Evolutionary conservation across 2,797 vertebrate genomes (phyloP).

Genomic region (Holocentrus rufus): DNA sequence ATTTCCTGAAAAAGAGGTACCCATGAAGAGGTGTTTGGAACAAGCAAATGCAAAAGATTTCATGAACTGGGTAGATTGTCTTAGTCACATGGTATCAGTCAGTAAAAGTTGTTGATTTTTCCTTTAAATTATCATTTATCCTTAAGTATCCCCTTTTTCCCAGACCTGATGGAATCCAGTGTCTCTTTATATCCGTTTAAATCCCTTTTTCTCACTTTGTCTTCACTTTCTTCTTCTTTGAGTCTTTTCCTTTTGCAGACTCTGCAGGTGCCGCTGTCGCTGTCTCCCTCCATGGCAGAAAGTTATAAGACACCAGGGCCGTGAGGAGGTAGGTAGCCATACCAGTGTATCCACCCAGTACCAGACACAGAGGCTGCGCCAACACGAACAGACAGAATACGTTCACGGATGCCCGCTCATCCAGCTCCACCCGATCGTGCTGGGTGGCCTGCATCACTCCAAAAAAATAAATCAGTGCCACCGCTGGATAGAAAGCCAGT

Average conservation of each 20-base stretch:
- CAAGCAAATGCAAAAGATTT: slow-evolving; percentile 20
- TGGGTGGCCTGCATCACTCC: slow-evolving; percentile 76
- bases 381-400: slow-evolving; percentile 86
- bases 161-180: not conserved
- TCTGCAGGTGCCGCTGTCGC: not conserved
- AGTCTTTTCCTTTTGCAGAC: slow-evolving; percentile 36
- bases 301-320: slow-evolving; percentile 80
- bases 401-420: slow-evolving; percentile 80
- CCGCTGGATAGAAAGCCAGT: slow-evolving; percentile 81
- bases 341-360: slow-evolving; percentile 80
- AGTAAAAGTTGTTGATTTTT: not conserved
- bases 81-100: too few species aligned
- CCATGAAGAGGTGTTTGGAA: too few species aligned
- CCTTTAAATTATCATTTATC: not conserved
- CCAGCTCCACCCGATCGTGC: slow-evolving; percentile 77
- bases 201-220: slow-evolving; percentile 56
- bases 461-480: slow-evolving; percentile 85
- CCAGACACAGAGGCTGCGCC: slow-evolving; percentile 82
- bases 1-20: too few species aligned
- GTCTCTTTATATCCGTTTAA: not conserved
- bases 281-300: slow-evolving; percentile 77
- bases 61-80: slow-evolving; percentile 1
- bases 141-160: not conserved
- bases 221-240: slow-evolving; percentile 66
- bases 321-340: slow-evolving; percentile 81